Percentiles rank a stretch among this genome's conserved stretches.
Conservation (phyloP, 2,888 invertebrate genomes). For the Campaea margaritaria region DNA sequence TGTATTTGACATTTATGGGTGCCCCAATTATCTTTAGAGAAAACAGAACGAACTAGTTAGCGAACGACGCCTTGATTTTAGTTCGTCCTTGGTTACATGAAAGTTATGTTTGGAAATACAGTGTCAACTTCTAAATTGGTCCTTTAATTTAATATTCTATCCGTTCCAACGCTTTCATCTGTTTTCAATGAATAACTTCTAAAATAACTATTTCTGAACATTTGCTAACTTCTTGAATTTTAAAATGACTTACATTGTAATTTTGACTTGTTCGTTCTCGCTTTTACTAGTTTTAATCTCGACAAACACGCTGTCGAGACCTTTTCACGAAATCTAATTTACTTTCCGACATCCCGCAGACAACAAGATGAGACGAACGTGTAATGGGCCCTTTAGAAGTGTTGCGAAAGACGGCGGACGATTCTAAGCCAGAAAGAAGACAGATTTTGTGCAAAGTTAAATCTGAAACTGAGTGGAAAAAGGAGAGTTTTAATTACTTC, state of each 20-base stretch:
- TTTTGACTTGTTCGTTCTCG: constrained; percentile 10
- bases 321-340: constrained; percentile 28
- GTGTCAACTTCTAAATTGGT: too few species aligned
- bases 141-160: too few species aligned
- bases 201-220: too few species aligned
- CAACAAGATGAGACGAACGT: constrained; percentile 18
- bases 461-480: neutral
- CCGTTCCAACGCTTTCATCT: too few species aligned
- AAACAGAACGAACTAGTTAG: neutral
- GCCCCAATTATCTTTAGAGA: neutral
- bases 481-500: too few species aligned
- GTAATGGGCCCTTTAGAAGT: constrained; percentile 5
- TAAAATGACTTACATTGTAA: neutral
- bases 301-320: constrained; percentile 10
- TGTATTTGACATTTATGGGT: neutral
- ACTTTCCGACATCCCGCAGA: constrained; percentile 22
- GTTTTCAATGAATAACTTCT: too few species aligned
- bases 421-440: neutral
- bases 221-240: neutral
- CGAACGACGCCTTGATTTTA: neutral
- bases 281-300: constrained; percentile 27
- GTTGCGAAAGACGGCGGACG: neutral
- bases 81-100: neutral
- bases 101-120: too few species aligned
- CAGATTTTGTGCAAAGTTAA: neutral